Percentiles rank a stretch among this genome's conserved stretches.
Conservation (phyloP, 1,140 invertebrate species). For the Teleogryllus occipitalis region DNA sequence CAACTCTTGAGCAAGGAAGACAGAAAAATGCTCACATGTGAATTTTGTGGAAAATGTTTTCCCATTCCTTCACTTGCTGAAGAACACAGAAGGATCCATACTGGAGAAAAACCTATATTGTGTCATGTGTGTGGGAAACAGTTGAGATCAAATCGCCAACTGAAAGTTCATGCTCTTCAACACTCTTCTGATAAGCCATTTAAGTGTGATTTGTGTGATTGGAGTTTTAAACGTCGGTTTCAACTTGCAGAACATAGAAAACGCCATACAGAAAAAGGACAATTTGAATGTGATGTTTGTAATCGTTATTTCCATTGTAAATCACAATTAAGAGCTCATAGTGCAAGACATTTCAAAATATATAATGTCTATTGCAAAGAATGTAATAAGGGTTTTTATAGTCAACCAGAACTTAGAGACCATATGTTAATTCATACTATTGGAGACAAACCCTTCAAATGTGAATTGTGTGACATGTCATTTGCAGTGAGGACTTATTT, state of each 20-base stretch:
- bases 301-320: not conserved
- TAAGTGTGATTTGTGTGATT: constrained; percentile 36
- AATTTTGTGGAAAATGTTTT: constrained; percentile 57
- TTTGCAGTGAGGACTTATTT: constrained; percentile 34
- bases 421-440: constrained; percentile 15
- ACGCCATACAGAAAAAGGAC: constrained; percentile 24
- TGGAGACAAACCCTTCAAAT: constrained; percentile 28
- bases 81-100: constrained; percentile 38
- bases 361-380: constrained; percentile 50
- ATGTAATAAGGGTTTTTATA: constrained; percentile 42
- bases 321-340: not conserved
- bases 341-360: constrained; percentile 43
- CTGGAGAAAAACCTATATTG: constrained; percentile 60
- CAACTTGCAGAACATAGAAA: constrained; percentile 26
- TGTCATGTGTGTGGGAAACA: constrained; percentile 57
- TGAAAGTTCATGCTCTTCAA: constrained; percentile 38
- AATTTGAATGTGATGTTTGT: constrained; percentile 5
- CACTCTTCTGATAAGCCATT: constrained; percentile 37
- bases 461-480: constrained; percentile 41
- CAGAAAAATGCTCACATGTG: constrained; percentile 16
- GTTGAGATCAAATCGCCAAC: constrained; percentile 40
- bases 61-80: constrained; percentile 19
- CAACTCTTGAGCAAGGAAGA: not conserved
- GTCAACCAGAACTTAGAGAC: constrained; percentile 44
- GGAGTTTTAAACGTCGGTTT: constrained; percentile 36